phyloP scores from a whole-genome alignment of 2,113 vertebrate species.

The Datnioides undecimradiatus region DNA sequence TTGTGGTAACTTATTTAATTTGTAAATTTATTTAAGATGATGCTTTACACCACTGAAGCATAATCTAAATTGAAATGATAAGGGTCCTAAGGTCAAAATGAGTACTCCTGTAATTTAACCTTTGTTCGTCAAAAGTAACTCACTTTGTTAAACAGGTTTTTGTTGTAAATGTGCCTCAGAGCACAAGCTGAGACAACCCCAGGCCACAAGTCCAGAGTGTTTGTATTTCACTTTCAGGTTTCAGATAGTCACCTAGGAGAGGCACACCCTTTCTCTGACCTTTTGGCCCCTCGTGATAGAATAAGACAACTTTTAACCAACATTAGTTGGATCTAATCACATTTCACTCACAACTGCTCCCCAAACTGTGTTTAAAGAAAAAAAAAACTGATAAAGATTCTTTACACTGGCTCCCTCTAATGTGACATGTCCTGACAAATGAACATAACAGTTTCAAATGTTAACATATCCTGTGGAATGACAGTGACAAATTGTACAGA shows the following conservation, averaged over 20 bases:
- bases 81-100: neutral
- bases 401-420: slow-evolving; percentile 25
- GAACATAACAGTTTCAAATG: neutral
- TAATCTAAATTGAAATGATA: neutral
- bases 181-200: neutral
- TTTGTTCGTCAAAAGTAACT: too few relatives aligned
- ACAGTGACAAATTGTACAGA: slow-evolving; percentile 63
- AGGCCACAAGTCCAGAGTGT: neutral
- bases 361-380: neutral
- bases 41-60: neutral
- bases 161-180: neutral
- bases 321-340: neutral
- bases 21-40: neutral
- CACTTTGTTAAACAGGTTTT: too few relatives aligned
- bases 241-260: too few relatives aligned
- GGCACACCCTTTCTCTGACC: neutral
- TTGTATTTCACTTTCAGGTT: neutral
- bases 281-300: neutral
- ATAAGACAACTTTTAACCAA: neutral
- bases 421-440: slow-evolving; percentile 19
- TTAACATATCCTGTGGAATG: slow-evolving; percentile 12
- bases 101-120: too few relatives aligned
- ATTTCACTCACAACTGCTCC: neutral
- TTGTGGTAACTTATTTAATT: slow-evolving; percentile 10
- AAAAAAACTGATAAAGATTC: neutral